Conservation (phyloP, 2,797 vertebrate genomes). For the Astyanax mexicanus region DNA sequence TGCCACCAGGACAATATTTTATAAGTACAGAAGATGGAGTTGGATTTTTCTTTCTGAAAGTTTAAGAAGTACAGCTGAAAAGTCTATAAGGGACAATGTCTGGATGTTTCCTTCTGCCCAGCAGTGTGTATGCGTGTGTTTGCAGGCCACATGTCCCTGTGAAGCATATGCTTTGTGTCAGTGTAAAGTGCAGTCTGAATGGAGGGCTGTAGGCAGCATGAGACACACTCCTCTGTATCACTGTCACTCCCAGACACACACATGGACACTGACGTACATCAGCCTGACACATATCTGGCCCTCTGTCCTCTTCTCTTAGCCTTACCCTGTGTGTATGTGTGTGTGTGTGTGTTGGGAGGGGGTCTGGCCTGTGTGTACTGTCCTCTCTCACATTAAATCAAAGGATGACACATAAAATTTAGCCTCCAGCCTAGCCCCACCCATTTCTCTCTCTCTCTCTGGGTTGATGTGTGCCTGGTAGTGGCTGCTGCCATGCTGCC, state of each 20-base stretch:
- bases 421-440: slow-evolving; percentile 60
- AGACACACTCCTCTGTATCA: slow-evolving; percentile 68
- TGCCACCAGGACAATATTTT: too few relatives aligned
- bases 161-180: slow-evolving; percentile 76
- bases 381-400: slow-evolving; percentile 75
- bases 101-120: too few relatives aligned
- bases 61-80: too few relatives aligned
- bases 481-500: slow-evolving; percentile 61
- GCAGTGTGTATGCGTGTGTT: too few relatives aligned
- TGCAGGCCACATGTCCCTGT: slow-evolving; percentile 62
- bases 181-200: slow-evolving; percentile 48
- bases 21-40: too few relatives aligned
- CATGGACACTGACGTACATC: slow-evolving; percentile 75
- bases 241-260: slow-evolving; percentile 77
- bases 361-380: slow-evolving; percentile 51
- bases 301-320: slow-evolving; percentile 73
- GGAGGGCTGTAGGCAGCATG: slow-evolving; percentile 52
- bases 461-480: slow-evolving; percentile 54
- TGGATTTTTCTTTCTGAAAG: too few relatives aligned
- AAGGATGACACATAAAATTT: slow-evolving; percentile 68
- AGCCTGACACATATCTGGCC: slow-evolving; percentile 78
- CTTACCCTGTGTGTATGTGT: slow-evolving; percentile 58
- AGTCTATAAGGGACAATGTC: too few relatives aligned
- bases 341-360: too few relatives aligned
- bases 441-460: slow-evolving; percentile 36